Evolutionary conservation across 2,797 vertebrate species (phyloP).

Genomic region (Bradypus variegatus): DNA sequence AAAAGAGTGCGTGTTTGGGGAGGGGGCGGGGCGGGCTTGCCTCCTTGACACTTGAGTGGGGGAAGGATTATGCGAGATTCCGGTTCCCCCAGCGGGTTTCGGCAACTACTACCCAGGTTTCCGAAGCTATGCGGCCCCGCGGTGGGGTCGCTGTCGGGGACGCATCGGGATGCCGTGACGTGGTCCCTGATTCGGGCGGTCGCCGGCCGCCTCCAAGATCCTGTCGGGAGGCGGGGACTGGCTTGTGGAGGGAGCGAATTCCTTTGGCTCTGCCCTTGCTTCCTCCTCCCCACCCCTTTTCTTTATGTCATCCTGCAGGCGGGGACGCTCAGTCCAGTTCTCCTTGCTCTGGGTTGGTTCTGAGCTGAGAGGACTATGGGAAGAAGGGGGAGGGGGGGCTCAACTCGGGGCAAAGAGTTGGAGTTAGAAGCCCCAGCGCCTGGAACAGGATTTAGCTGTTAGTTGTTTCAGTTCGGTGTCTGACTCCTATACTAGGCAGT

Average conservation of each 20-base stretch:
- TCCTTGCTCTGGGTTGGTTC: background rate
- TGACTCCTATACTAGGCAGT: background rate
- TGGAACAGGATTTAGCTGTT: background rate
- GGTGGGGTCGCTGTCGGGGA: conserved; percentile 17
- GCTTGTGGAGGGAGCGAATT: conserved; percentile 55
- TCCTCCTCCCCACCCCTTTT: conserved; percentile 54
- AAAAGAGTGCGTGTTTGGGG: conserved; percentile 46
- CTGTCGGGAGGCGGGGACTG: conserved; percentile 54
- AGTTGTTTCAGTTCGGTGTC: background rate
- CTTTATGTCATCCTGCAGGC: conserved; percentile 58
- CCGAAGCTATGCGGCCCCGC: background rate
- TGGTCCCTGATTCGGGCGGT: conserved; percentile 47
- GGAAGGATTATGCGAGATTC: background rate
- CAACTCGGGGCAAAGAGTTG: conserved; percentile 8
- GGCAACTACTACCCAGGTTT: background rate
- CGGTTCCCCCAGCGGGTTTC: background rate
- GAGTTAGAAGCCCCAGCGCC: conserved; percentile 13
- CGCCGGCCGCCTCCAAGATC: conserved; percentile 46
- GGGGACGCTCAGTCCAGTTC: conserved; percentile 38
- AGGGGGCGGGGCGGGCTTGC: conserved; percentile 58
- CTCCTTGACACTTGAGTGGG: conserved; percentile 50
- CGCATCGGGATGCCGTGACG: conserved; percentile 60
- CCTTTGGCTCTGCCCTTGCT: conserved; percentile 57
- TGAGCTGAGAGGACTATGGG: conserved; percentile 46
- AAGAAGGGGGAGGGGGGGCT: conserved; percentile 35